Evolutionary conservation across 2,888 invertebrate genomes (phyloP).

Genomic region (Entomobrya multifasciata): DNA sequence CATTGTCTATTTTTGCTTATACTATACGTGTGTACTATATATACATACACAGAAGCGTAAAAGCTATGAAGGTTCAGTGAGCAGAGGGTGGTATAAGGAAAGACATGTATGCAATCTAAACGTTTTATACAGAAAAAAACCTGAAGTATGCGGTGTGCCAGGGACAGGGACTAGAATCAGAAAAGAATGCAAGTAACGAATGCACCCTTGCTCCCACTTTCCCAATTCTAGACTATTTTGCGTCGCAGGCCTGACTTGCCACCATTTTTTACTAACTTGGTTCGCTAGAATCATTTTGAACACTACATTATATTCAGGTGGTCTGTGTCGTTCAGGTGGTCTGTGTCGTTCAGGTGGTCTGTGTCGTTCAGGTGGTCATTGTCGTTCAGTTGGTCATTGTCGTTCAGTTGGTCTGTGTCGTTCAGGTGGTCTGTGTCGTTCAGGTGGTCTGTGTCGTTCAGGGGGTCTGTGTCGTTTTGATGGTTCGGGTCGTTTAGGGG

Average conservation of each 20-base stretch:
- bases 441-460: no score
- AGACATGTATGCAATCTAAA: neutral
- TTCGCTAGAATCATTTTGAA: conserved; percentile 19
- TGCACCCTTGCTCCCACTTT: conserved; percentile 38
- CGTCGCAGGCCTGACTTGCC: conserved; percentile 16
- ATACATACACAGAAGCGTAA: no score
- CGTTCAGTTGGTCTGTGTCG: no score
- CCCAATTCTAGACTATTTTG: conserved; percentile 43
- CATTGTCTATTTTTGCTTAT: conserved; percentile 75
- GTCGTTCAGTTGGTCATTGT: no score
- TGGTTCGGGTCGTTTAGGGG: no score
- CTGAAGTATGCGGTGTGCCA: neutral
- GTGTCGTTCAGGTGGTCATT: no score
- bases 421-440: no score
- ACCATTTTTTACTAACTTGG: conserved; percentile 53
- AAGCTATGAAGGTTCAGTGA: no score
- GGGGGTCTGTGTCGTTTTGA: no score
- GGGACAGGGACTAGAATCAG: neutral
- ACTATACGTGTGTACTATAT: neutral
- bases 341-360: no score
- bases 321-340: no score
- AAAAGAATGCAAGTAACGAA: neutral
- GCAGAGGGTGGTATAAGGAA: neutral
- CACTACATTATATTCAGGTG: no score
- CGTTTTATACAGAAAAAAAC: neutral